Evolutionary conservation across 1,140 invertebrate genomes (phyloP).

Genomic region (Hycleus phaleratus): DNA sequence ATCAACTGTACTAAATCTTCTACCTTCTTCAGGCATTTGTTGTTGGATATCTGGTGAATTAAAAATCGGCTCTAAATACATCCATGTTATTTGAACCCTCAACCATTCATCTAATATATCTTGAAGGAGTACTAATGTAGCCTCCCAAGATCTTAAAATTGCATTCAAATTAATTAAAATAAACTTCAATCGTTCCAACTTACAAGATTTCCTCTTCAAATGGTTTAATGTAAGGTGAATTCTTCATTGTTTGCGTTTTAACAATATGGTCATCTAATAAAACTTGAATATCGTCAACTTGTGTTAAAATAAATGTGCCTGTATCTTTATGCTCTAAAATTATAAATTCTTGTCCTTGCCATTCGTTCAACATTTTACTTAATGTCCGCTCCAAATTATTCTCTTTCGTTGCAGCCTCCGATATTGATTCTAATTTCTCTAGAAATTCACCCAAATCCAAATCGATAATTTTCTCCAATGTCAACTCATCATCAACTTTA

Average conservation of each 20-base stretch:
- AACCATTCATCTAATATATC: constrained; percentile 95
- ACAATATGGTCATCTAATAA: constrained; percentile 93
- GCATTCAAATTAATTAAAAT: neutral
- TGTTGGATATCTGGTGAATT: constrained; percentile 95
- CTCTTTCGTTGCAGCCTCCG: constrained; percentile 92
- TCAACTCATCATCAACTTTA: constrained; percentile 73
- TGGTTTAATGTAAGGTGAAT: constrained; percentile 93
- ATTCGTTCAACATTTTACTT: constrained; percentile 87
- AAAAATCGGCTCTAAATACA: constrained; percentile 97
- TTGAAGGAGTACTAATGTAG: constrained; percentile 67
- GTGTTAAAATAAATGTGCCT: constrained; percentile 83
- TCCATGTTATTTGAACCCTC: constrained; percentile 93
- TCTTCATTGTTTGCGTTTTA: constrained; percentile 96
- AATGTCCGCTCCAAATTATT: constrained; percentile 86
- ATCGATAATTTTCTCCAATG: constrained; percentile 85
- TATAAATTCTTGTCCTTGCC: constrained; percentile 78
- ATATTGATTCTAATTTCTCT: constrained; percentile 84
- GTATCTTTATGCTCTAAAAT: constrained; percentile 78
- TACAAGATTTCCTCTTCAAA: constrained; percentile 75
- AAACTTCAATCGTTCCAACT: constrained; percentile 33
- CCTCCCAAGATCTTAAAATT: constrained; percentile 64
- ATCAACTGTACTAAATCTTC: constrained; percentile 84
- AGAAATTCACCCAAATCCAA: constrained; percentile 88
- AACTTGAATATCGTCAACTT: constrained; percentile 93
- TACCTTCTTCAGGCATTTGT: constrained; percentile 89